Evolutionary conservation across 2,113 vertebrate genomes (phyloP), one percentile per base, ranked within the genome.

Genomic region (Charina bottae): DNA sequence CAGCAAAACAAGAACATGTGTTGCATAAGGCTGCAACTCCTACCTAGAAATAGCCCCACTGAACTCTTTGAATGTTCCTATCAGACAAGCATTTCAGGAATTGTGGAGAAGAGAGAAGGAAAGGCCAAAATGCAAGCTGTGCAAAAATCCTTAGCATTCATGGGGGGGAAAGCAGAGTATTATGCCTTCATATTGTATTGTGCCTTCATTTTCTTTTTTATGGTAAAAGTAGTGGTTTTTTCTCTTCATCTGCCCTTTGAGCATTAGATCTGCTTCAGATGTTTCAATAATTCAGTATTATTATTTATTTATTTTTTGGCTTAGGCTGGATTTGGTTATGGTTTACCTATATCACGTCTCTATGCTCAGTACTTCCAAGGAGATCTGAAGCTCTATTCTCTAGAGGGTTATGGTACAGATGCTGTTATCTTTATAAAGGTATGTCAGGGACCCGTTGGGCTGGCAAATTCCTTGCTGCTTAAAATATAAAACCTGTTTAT

Each of bases 331-430:
- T 99, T 99, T 97, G 99, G 99, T 68, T 99, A 99, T 46, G 99
- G 99, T 26, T 97, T 99, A 94, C 99, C 99, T 92, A 99, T 99
- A 95, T 99, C 99, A 19, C 98, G 98, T 28, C 98, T 99, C 8
- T 99, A 99, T 86, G 99, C 99, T 0, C 98, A 98, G 21, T 99
- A 99, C 96, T 99, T 99, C 90, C 99, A 99, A 96, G 99, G 99
- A 62, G 99, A 99, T 96, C 96, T 99, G 92, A 99, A 99, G 96
- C 97, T 99, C 1, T 99, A 99, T 97, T 99, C 99, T 17, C 97
- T 99, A 95, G 99, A 99, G 96, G 99, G 99, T 83, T 98, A 98
- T 0, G 99, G 99, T 26, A 99, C 98, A 4, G 99, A 99, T 87
- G 99, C 99, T 0, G 96, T 99, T 53, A 98, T 99, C 96, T 99